Base-by-base conservation (phyloP, 2,113 vertebrate genomes). In the Sceloporus tristichus region DNA sequence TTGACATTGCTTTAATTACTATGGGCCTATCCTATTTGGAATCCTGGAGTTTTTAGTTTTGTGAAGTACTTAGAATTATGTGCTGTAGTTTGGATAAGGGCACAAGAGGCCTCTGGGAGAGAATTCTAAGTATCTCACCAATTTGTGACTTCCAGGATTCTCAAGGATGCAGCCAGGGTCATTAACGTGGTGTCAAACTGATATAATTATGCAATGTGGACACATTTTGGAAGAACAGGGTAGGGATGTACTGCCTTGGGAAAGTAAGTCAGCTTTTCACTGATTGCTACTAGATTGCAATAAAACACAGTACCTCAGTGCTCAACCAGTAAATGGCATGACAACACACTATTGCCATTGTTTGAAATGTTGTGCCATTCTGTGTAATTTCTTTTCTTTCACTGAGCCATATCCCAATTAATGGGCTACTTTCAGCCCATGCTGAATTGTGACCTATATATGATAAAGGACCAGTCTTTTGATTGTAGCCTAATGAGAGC, bases 391-490 rank as follows among this genome's bases (percentile, higher is more conserved):
- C 5, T 81, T 62, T 62, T 42, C 23, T 53, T 81, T 34, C 21
- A 40, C 79, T 62, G n/a, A 25, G 10, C 79, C 79, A 81, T 65
- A 34, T 18, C 38, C 40, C 8, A 42, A 29, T 74, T 66, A 54
- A 66, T 38, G 23, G 42, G 38, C 68, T 75, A 27, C 77, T 80
- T 85, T 34, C 16, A 38, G 21, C 48, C 62, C 13, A 27, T 59
- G 81, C 65, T 84, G 18, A 73, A 27, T 73, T 16, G 19, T 75
- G 34, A 56, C 71, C 73, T 21, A 21, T 77, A 29, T 38, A 59
- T 4, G 21, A 48, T 85, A 62, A 71, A n/a, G 21, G 27, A 82
- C 19, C 42, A 81, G 34, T 38, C 73, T 82, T 89, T 82, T 68
- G 73, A 48, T 42, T 40, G 38, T 62, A 48, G 48, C 29, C 65